Evolutionary conservation across 2,888 invertebrate genomes (phyloP), one percentile per base, ranked within the genome.

Genomic region (Scaptodrosophila latifasciaeformis): DNA sequence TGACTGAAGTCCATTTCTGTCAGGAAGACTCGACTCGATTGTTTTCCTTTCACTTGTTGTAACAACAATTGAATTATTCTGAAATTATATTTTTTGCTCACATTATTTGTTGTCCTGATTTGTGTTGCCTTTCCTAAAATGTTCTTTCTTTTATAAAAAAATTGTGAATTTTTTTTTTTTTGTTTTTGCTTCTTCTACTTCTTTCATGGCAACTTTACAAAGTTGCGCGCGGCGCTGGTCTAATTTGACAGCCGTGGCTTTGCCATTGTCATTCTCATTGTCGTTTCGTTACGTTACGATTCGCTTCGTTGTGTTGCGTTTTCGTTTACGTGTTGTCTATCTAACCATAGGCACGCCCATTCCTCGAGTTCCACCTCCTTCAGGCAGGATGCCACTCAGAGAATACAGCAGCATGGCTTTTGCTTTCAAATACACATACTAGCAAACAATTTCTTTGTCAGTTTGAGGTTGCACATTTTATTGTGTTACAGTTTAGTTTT

Each of bases 391-490:
- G n/a, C n/a, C n/a, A n/a, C n/a, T n/a, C n/a, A n/a, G n/a, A n/a
- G n/a, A n/a, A n/a, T n/a, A n/a, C n/a, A 34, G 34, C 34, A 34
- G 34, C 9, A 37, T 17, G 13, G 13, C 37, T 15, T 37, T 13
- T 17, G 15, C 37, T 17, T 37, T 17, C 15, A 3, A 31, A n/a
- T n/a, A 31, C 54, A 44, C 76, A 71, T 69, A 76, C 72, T 68
- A 55, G 72, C 54, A 71, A 71, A 79, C 76, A 76, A 68, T 76
- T 76, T 74, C 79, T 76, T 79, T 74, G 79, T 79, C 72, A 74
- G 72, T 79, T n/a, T 76, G 72, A 76, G 79, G 72, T 74, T 74
- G 72, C 70, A n/a, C n/a, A 74, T 79, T 74, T 74, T 74, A 74
- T 74, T 72, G 72, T 72, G 72, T 72, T 79, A 63, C 71, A 71